Evolutionary conservation across 2,888 invertebrate genomes (phyloP).

Genomic region (Anoplius nigerrimus): DNA sequence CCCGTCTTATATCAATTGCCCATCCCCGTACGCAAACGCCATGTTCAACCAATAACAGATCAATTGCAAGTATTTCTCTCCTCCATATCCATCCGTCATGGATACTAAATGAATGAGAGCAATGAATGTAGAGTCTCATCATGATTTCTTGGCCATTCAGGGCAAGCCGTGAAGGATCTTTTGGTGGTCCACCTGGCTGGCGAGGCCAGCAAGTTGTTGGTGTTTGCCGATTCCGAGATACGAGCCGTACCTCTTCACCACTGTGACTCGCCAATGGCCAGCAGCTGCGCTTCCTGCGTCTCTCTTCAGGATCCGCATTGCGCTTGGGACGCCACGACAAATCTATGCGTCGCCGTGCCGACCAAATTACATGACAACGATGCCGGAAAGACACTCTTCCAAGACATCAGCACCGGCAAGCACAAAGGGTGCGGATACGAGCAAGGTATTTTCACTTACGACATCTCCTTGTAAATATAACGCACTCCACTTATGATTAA

Average conservation of each 20-base stretch:
- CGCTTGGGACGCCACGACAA: conserved; percentile 89
- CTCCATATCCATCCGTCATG: too few relatives aligned
- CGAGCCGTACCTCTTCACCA: conserved; percentile 90
- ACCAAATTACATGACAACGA: conserved; percentile 79
- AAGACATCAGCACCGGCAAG: conserved; percentile 85
- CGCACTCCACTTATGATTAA: too few relatives aligned
- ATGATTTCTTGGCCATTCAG: too few relatives aligned
- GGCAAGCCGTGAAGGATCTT: conserved; percentile 82
- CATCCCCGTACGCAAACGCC: too few relatives aligned
- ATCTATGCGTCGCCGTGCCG: conserved; percentile 78
- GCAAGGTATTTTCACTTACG: conserved; percentile 58
- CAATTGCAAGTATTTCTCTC: too few relatives aligned
- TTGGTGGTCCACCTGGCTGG: conserved; percentile 80
- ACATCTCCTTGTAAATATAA: background rate
- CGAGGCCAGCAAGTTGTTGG: conserved; percentile 88
- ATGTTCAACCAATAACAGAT: too few relatives aligned
- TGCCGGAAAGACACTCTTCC: conserved; percentile 80
- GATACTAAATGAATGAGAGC: too few relatives aligned
- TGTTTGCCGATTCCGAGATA: conserved; percentile 91
- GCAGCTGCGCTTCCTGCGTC: conserved; percentile 87
- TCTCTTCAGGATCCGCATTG: conserved; percentile 97
- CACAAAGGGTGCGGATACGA: conserved; percentile 77
- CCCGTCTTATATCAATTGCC: too few relatives aligned
- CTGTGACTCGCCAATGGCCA: conserved; percentile 77
- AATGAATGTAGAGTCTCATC: too few relatives aligned